Percentiles rank a stretch among this genome's conserved stretches.
phyloP scores from a whole-genome alignment of 2,888 invertebrate species.

The Torymus tubicola region DNA sequence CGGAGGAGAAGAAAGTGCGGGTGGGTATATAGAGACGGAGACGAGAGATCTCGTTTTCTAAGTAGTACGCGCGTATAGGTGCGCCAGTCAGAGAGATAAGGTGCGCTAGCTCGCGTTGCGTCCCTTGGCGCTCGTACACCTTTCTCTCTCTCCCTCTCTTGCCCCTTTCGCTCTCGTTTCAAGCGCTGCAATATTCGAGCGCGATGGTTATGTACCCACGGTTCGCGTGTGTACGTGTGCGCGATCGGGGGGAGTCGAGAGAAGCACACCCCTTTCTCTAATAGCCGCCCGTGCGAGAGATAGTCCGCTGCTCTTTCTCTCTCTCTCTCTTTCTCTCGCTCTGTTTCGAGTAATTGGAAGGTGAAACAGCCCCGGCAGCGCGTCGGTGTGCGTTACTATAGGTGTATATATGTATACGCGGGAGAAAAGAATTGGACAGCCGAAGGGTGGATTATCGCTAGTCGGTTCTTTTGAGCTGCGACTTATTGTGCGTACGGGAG shows the following conservation, averaged over 20 bases:
- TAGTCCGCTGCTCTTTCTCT: slow-evolving; percentile 14
- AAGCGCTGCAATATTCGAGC: slow-evolving; percentile 20
- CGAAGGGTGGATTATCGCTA: too few species aligned
- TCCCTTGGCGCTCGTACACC: slow-evolving; percentile 41
- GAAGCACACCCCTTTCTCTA: slow-evolving; percentile 12
- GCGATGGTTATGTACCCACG: slow-evolving; percentile 11
- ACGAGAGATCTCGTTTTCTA: slow-evolving; percentile 34
- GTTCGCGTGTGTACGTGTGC: too few species aligned
- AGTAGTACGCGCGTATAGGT: slow-evolving; percentile 15
- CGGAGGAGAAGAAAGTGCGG: background rate
- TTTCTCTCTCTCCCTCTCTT: slow-evolving; percentile 20
- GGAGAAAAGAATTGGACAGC: too few species aligned
- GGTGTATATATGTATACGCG: too few species aligned
- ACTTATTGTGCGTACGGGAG: too few species aligned
- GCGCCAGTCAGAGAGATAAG: slow-evolving; percentile 25
- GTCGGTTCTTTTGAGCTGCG: too few species aligned
- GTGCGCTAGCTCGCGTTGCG: background rate
- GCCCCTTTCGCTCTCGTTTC: background rate
- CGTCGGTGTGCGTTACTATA: background rate
- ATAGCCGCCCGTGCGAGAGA: slow-evolving; percentile 25
- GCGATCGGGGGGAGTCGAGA: slow-evolving; percentile 22
- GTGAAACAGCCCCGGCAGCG: slow-evolving; percentile 21
- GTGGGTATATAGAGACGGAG: background rate
- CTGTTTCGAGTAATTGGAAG: slow-evolving; percentile 49
- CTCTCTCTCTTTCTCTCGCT: slow-evolving; percentile 10